These are phyloP conservation scores for Dinothrombium tinctorium DNA, from an alignment of 1,140 invertebrate species.

Conservation along the genomic window DNA sequence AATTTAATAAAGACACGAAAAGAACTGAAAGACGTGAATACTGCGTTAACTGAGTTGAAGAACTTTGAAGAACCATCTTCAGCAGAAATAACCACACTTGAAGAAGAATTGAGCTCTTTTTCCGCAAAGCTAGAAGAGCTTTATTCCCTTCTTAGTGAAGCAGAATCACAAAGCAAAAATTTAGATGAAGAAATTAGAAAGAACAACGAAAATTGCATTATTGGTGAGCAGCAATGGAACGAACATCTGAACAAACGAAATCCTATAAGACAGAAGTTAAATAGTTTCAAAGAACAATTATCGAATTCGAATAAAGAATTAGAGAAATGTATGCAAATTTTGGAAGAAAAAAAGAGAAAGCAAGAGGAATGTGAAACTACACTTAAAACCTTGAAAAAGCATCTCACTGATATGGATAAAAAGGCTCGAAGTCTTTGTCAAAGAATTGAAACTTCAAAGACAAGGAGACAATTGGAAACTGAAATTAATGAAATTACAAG, in stretches of 20 bases:
- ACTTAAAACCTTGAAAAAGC: too few species aligned
- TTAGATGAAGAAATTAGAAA: constrained; percentile 14
- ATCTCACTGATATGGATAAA: too few species aligned
- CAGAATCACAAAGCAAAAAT: not conserved
- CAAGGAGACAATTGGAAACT: constrained; percentile 17
- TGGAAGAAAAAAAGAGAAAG: too few species aligned
- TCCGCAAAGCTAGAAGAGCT: not conserved
- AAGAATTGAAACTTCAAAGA: constrained; percentile 17
- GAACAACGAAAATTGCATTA: constrained; percentile 15
- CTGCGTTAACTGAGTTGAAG: constrained; percentile 6
- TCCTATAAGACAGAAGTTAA: too few species aligned
- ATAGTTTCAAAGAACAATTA: too few species aligned
- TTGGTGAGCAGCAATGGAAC: too few species aligned
- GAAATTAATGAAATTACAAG: constrained; percentile 19
- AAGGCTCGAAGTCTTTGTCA: too few species aligned
- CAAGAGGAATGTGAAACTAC: too few species aligned
- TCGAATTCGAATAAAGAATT: too few species aligned
- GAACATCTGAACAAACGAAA: too few species aligned
- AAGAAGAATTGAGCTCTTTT: not conserved
- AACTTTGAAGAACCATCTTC: not conserved
- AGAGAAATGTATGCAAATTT: too few species aligned
- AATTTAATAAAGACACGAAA: not conserved
- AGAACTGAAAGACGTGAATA: not conserved
- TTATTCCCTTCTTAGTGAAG: not conserved
- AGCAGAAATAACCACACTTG: constrained; percentile 6